Evolutionary conservation across 2,888 invertebrate genomes (phyloP).

Genomic region (Mimachlamys varia): DNA sequence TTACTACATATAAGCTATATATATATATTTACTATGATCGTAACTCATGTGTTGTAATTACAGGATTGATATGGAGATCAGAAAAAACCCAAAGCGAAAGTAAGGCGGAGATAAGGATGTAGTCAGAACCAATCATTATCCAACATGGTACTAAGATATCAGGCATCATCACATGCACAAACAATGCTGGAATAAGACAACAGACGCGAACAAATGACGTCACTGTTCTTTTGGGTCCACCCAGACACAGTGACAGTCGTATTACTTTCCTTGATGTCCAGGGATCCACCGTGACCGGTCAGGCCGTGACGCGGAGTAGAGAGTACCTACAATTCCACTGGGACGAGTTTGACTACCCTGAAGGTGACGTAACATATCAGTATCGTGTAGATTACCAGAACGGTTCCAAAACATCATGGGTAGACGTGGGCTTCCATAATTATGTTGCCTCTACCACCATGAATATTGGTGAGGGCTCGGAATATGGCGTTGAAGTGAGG

Average conservation of each 20-base stretch:
- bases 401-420: not conserved
- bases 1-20: no score
- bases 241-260: not conserved
- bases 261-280: not conserved
- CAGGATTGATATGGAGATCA: not conserved
- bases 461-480: not conserved
- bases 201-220: not conserved
- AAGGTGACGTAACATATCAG: not conserved
- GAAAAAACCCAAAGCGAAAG: not conserved
- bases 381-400: not conserved
- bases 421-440: not conserved
- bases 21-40: no score
- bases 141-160: not conserved
- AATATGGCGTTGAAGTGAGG: not conserved
- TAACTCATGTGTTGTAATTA: not conserved
- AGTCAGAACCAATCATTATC: not conserved
- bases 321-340: not conserved
- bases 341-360: slow-evolving; percentile 11
- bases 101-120: not conserved
- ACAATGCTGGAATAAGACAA: not conserved
- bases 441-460: not conserved
- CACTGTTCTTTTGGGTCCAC: not conserved
- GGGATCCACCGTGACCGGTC: not conserved
- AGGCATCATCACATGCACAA: not conserved
- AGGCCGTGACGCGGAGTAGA: not conserved